Evolutionary conservation across 2,888 invertebrate species (phyloP).

Genomic region (Hirtodrosophila trivittata): DNA sequence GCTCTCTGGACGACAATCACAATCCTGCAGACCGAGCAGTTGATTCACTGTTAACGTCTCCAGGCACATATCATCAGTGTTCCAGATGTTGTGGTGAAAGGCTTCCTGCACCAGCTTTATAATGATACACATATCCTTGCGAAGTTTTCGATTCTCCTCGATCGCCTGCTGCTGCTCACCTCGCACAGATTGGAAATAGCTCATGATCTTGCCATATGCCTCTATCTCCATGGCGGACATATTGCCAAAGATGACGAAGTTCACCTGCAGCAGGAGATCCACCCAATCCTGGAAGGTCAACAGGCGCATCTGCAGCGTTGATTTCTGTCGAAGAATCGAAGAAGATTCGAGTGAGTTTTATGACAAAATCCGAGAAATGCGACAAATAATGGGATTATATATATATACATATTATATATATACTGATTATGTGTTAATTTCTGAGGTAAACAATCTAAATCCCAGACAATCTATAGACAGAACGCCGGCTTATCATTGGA

Average conservation of each 20-base stretch:
- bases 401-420: too few relatives aligned
- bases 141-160: conserved; percentile 69
- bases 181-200: conserved; percentile 81
- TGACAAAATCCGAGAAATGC: too few relatives aligned
- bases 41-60: conserved; percentile 83
- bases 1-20: not conserved
- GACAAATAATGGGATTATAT: too few relatives aligned
- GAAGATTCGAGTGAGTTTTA: too few relatives aligned
- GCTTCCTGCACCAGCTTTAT: conserved; percentile 84
- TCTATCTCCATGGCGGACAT: conserved; percentile 87
- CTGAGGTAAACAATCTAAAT: too few relatives aligned
- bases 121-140: conserved; percentile 82
- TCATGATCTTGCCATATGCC: conserved; percentile 85
- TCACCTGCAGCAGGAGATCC: conserved; percentile 86
- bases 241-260: conserved; percentile 86
- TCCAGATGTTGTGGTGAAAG: conserved; percentile 83
- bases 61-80: conserved; percentile 83
- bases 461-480: too few relatives aligned
- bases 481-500: too few relatives aligned
- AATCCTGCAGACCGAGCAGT: conserved; percentile 71
- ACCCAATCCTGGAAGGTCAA: conserved; percentile 87
- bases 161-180: conserved; percentile 53
- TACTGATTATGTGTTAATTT: too few relatives aligned
- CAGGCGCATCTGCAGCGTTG: conserved; percentile 86
- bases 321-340: too few relatives aligned